Base-by-base conservation (phyloP, 2,888 invertebrate species). In the Sympetrum striolatum region DNA sequence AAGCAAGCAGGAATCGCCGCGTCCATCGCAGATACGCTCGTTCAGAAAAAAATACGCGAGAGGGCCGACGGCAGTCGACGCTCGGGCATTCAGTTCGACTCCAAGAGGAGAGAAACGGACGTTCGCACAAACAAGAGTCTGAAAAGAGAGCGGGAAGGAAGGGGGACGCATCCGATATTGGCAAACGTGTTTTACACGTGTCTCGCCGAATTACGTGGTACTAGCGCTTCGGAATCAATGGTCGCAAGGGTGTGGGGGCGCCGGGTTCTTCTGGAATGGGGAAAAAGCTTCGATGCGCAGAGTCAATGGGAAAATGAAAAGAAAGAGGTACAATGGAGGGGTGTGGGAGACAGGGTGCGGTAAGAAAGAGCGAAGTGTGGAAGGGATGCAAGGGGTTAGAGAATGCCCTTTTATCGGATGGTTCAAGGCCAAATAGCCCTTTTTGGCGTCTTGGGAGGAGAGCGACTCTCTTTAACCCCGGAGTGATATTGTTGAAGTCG, bases 131-230 rank as follows among this genome's bases (percentile, higher is more conserved):
- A 60, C 15, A 22, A 35, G 60, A n/a, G 80, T 22, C 1, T 35
- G 80, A 18, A 18, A 18, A 39, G 80, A 22, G 39, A n/a, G 22
- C n/a, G 80, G 35, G 18, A 48, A 25, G 58, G 35, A 31, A 58
- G 53, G 82, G 82, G 58, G n/a, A 58, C 86, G 86, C 60, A 60
- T 60, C 86, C 86, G 86, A 86, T 86, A 86, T 86, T 86, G 86
- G 86, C 86, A 64, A 86, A 86, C 86, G 64, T 86, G 86, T 86
- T 86, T 86, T 86, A 86, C 86, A 86, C 64, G 86, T 86, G 86
- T 86, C 86, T 86, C 60, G 86, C 86, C 86, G 86, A 86, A 86
- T 86, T 86, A 86, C 86, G 86, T 64, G 86, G 58, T n/a, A 64
- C 60, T 53, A 58, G 35, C 53, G 53, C 58, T 44, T 22, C 35